Conservation (phyloP, 2,888 invertebrate species). For the Xanthorhoe designata region DNA sequence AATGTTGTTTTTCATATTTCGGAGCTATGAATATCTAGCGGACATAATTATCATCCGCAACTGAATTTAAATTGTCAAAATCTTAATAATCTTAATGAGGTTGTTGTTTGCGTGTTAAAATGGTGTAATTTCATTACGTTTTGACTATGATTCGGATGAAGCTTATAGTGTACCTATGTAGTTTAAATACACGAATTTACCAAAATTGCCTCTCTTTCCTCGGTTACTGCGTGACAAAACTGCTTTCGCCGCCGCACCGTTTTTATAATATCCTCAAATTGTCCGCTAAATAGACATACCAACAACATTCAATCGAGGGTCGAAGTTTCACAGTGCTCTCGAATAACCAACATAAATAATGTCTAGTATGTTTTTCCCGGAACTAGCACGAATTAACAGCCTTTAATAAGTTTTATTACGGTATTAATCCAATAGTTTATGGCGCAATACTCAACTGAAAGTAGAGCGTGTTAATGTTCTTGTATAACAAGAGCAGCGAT, state of each 20-base stretch:
- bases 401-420: constrained; percentile 39
- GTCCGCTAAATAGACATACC: constrained; percentile 38
- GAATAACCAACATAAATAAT: constrained; percentile 58
- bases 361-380: constrained; percentile 49
- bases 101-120: too few relatives aligned
- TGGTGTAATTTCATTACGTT: too few relatives aligned
- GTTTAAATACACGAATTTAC: too few relatives aligned
- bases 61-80: too few relatives aligned
- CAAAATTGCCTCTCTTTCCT: too few relatives aligned
- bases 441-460: not conserved
- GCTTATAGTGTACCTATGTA: too few relatives aligned
- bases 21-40: constrained; percentile 24
- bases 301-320: constrained; percentile 55
- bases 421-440: constrained; percentile 33
- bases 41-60: constrained; percentile 6
- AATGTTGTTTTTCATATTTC: constrained; percentile 71
- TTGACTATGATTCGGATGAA: too few relatives aligned
- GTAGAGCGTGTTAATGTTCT: constrained; percentile 2
- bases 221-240: not conserved
- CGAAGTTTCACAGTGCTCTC: constrained; percentile 47
- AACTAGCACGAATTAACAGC: constrained; percentile 46
- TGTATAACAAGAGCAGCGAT: constrained; percentile 2
- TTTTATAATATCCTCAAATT: not conserved
- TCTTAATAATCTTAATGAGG: too few relatives aligned
- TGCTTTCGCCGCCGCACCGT: not conserved